phyloP scores from a whole-genome alignment of 2,888 invertebrate species.

The Fragum whitleyi region DNA sequence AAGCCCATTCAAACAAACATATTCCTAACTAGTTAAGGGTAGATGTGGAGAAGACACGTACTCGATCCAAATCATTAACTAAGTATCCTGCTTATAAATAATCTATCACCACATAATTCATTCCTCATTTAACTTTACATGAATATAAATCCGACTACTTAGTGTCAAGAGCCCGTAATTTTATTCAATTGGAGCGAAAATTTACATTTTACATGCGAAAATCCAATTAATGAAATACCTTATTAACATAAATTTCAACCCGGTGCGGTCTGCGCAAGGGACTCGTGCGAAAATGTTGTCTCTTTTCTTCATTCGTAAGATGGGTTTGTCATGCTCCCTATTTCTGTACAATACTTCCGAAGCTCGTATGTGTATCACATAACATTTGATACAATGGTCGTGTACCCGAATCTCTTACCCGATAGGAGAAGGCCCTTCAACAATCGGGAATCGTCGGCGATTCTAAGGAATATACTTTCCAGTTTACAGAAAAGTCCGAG shows the following conservation, averaged over 20 bases:
- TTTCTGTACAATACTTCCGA: too few relatives aligned
- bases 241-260: constrained; percentile 55
- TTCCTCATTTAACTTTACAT: constrained; percentile 54
- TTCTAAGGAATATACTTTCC: too few relatives aligned
- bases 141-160: constrained; percentile 61
- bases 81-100: constrained; percentile 30
- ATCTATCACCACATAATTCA: constrained; percentile 31
- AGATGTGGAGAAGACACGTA: not conserved
- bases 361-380: too few relatives aligned
- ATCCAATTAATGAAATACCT: constrained; percentile 60
- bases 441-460: too few relatives aligned
- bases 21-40: not conserved
- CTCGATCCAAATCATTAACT: constrained; percentile 14
- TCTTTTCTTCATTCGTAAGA: too few relatives aligned
- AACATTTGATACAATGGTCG: too few relatives aligned
- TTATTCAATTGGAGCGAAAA: constrained; percentile 62
- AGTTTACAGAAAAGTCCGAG: too few relatives aligned
- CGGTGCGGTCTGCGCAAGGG: not conserved
- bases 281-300: not conserved
- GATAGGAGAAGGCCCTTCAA: too few relatives aligned
- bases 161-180: constrained; percentile 64
- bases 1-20: too few relatives aligned
- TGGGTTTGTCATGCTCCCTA: too few relatives aligned
- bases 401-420: too few relatives aligned
- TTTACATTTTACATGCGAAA: constrained; percentile 63